These are phyloP conservation scores for Castor canadensis DNA, from an alignment of 2,113 vertebrate species.

Conservation along the genomic window DNA sequence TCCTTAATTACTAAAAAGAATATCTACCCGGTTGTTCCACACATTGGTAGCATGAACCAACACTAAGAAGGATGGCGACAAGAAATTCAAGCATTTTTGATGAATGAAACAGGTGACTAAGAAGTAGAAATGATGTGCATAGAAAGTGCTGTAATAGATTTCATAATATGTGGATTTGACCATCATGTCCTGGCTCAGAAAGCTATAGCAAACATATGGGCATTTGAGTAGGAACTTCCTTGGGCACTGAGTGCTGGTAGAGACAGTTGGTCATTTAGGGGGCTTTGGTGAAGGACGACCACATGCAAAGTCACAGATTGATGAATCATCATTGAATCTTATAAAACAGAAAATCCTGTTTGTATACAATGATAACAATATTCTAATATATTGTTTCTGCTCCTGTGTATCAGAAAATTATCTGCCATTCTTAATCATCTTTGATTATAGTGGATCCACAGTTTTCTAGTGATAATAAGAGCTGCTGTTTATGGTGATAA, in stretches of 20 bases:
- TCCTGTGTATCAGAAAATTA: neutral
- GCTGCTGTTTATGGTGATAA: neutral
- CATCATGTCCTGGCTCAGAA: neutral
- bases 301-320: neutral
- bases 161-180: neutral
- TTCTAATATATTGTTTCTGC: neutral
- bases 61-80: neutral
- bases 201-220: neutral
- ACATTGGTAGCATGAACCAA: neutral
- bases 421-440: neutral
- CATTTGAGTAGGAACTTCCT: no score
- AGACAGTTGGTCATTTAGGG: neutral
- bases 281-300: neutral
- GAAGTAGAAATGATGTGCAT: neutral
- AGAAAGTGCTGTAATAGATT: neutral
- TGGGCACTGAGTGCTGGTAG: neutral
- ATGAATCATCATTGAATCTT: neutral
- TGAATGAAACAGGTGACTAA: neutral
- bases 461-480: neutral
- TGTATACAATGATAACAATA: neutral
- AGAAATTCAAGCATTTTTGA: neutral
- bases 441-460: neutral
- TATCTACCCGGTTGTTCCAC: neutral
- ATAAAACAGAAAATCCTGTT: neutral
- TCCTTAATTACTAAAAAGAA: neutral